Evolutionary conservation across 2,888 invertebrate species (phyloP), one percentile per base, ranked within the genome.

Genomic region (Meteorus cinctellus): DNA sequence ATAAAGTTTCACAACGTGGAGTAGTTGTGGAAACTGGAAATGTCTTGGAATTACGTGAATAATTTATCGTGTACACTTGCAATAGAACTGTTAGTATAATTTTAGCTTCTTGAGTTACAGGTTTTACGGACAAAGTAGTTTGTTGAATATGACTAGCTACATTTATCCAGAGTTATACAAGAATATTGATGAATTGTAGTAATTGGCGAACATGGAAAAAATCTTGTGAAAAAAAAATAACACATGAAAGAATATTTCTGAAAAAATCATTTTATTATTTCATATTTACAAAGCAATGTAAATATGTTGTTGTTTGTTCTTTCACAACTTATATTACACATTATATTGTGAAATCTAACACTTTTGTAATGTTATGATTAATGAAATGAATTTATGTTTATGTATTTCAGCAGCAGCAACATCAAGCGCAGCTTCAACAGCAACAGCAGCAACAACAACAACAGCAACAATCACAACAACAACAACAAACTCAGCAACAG

Each of bases 401-500:
- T 62, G 31, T 62, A 14, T 62, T 63, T 63, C 34, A 63, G 63
- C 62, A 55, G 19, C 55, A 55, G 8, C 55, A 55, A 34, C 34
- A 19, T n/a, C 48, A 48, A n/a, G n/a, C 16, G 29, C 85, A 87
- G 6, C 5, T 4, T 29, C 85, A 87, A 75, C 85, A 79, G 63
- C 86, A 82, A 77, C 88, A 81, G 72, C 86, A 81, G 72, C 86
- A 82, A 63, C 86, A 84, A n/a, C 88, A 84, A 12, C 79, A 77
- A n/a, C 81, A 81, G 14, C 80, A 81, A 34, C 75, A 78, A 16
- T 79, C 83, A 8, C 84, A 80, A 79, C 88, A 79, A 77, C 84
- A 86, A 77, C 88, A 76, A 75, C 83, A 86, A 72, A 87, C 70
- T 79, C 87, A 72, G 77, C 86, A 55, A 34, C 34, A 19, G 8